Evolutionary conservation across 2,797 vertebrate species (phyloP).

Genomic region (Mus minutoides): DNA sequence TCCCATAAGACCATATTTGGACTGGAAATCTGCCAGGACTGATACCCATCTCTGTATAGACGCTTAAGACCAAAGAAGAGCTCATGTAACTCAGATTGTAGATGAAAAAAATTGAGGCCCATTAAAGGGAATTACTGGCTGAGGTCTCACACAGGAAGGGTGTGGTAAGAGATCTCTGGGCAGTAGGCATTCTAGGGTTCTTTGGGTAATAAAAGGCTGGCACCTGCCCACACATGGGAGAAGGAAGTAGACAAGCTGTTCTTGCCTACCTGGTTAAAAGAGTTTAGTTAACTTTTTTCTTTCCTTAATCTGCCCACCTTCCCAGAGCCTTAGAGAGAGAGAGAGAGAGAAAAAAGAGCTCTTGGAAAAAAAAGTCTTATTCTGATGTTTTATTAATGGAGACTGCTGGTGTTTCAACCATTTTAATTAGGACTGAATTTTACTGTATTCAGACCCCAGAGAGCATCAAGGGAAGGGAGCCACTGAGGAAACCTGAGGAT

Average conservation of each 20-base stretch:
- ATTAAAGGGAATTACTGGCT: neutral
- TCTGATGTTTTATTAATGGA: constrained; percentile 80
- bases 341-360: neutral
- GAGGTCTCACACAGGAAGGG: neutral
- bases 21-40: neutral
- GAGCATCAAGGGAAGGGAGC: constrained; percentile 50
- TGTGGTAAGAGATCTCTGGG: neutral
- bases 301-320: constrained; percentile 18
- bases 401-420: constrained; percentile 63
- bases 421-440: constrained; percentile 78
- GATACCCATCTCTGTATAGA: neutral
- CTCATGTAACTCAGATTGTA: neutral
- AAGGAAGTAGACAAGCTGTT: neutral
- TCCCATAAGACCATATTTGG: neutral
- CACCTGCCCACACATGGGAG: neutral
- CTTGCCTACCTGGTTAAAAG: neutral
- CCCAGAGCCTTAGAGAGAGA: constrained; percentile 28
- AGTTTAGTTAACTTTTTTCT: constrained; percentile 39
- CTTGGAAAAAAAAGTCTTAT: constrained; percentile 29
- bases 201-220: neutral
- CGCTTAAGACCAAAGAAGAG: neutral
- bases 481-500: constrained; percentile 64
- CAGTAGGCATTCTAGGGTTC: neutral
- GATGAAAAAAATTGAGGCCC: neutral
- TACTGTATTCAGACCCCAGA: constrained; percentile 68